phyloP scores from a whole-genome alignment of 2,797 vertebrate species.

The Brachyrhaphis roseni region DNA sequence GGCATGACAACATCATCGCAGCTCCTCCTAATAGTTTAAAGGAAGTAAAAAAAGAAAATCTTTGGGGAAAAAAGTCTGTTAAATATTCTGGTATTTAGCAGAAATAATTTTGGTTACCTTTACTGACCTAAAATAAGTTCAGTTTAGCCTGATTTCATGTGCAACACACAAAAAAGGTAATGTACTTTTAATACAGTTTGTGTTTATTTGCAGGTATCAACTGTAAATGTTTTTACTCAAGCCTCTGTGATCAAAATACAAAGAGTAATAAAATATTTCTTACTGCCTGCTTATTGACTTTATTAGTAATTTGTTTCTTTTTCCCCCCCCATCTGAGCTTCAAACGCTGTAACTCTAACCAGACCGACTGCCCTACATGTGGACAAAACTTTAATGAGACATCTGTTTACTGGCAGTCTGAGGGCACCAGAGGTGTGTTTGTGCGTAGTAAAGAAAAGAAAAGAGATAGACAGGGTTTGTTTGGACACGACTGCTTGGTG shows the following conservation, averaged over 20 bases:
- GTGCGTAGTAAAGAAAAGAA: conserved; percentile 18
- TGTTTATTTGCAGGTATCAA: neutral
- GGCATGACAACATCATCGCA: neutral
- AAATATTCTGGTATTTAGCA: neutral
- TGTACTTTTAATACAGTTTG: neutral
- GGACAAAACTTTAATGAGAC: conserved; percentile 64
- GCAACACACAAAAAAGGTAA: neutral
- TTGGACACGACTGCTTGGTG: conserved; percentile 51
- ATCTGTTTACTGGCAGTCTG: conserved; percentile 53
- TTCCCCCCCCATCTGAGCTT: conserved; percentile 40
- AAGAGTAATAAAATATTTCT: conserved; percentile 1
- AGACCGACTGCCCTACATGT: conserved; percentile 47
- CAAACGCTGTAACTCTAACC: conserved; percentile 41
- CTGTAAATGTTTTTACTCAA: conserved; percentile 9
- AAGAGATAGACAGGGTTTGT: conserved; percentile 29
- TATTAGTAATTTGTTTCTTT: conserved; percentile 27
- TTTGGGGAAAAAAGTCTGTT: neutral
- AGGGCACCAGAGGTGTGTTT: conserved; percentile 23
- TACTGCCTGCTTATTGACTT: conserved; percentile 9
- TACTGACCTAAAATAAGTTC: neutral
- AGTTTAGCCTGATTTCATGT: neutral
- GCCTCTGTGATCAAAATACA: conserved; percentile 9
- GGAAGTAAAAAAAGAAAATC: neutral
- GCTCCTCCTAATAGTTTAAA: neutral
- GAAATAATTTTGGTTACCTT: neutral